phyloP scores from a whole-genome alignment of 1,140 invertebrate species.

The Drosophila kanapiae region DNA sequence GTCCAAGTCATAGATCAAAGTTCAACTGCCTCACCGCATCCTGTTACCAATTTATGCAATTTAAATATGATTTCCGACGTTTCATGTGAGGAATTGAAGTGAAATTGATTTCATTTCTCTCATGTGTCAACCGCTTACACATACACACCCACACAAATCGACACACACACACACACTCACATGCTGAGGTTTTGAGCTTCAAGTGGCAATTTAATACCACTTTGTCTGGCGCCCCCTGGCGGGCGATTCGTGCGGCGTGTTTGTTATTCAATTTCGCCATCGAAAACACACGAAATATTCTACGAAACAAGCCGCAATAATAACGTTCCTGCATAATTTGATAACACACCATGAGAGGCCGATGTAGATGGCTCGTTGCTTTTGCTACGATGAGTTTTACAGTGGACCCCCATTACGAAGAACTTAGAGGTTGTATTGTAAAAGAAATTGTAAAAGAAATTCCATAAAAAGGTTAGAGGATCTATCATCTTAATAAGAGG shows the following conservation, averaged over 20 bases:
- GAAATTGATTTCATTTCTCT: slow-evolving; percentile 51
- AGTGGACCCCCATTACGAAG: neutral
- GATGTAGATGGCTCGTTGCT: slow-evolving; percentile 45
- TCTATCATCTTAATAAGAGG: neutral
- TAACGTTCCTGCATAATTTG: slow-evolving; percentile 77
- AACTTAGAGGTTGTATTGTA: neutral
- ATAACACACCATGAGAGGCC: slow-evolving; percentile 54
- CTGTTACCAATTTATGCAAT: slow-evolving; percentile 26
- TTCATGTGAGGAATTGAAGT: slow-evolving; percentile 38
- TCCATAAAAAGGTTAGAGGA: neutral
- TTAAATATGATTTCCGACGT: slow-evolving; percentile 42
- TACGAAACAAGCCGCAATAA: slow-evolving; percentile 73
- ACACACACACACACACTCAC: slow-evolving; percentile 2
- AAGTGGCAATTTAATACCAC: slow-evolving; percentile 76
- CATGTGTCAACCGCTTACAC: slow-evolving; percentile 22
- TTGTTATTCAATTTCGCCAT: slow-evolving; percentile 76
- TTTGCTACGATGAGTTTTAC: slow-evolving; percentile 51
- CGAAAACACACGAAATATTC: slow-evolving; percentile 65
- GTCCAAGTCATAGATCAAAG: slow-evolving; percentile 20
- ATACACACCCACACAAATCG: neutral
- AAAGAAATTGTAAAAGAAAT: neutral
- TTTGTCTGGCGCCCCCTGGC: slow-evolving; percentile 52
- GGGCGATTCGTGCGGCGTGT: slow-evolving; percentile 38
- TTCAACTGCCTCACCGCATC: slow-evolving; percentile 15
- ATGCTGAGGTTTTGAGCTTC: slow-evolving; percentile 53